Base-by-base conservation (phyloP, 1,140 invertebrate genomes). In the Drosophila yakuba region DNA sequence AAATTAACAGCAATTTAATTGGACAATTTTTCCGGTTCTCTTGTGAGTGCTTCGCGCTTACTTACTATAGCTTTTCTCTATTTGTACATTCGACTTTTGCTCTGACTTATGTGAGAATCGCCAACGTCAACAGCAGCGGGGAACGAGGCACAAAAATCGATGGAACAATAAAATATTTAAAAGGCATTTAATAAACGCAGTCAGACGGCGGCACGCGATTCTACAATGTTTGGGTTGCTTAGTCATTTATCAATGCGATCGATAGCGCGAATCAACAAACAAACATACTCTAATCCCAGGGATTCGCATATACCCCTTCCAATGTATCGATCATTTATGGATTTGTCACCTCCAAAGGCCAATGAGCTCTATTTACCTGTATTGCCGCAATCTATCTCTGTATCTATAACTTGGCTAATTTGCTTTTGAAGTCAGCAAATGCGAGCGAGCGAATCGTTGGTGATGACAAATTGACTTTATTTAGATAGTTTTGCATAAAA, bases 1-100 rank as follows among this genome's bases (percentile, higher is more conserved):
- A 86, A 85, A 88, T 85, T 85, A 85, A 85, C 74, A 86, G 64
- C 83, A 82, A 67, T 85, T 86, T 82, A 88, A 85, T 86, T 74
- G 74, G 74, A 78, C 58, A 52, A 76, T 77, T 73, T 45, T 71
- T 61, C 44, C 66, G 35, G 25, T 44, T 62, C 54, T 52, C 32
- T 44, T 74, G n/a, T 36, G 45, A 50, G 58, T 67, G 47, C 45
- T 38, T 50, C 47, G 61, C 25, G 48, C 28, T 73, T 50, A 57
- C 48, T 69, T 71, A 32, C 32, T 32, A 59, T 62, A 43, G 45
- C 14, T 71, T 66, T 55, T 72, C 43, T 47, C 10, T 35, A 14
- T 45, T 48, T 58, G 32, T 38, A 68, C 36, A 51, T 66, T 51
- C 48, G 38, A 51, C 36, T 43, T 48, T 59, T 51, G 59, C 41